Evolutionary conservation across 2,113 vertebrate species (phyloP).

Genomic region (Elanoides forficatus): DNA sequence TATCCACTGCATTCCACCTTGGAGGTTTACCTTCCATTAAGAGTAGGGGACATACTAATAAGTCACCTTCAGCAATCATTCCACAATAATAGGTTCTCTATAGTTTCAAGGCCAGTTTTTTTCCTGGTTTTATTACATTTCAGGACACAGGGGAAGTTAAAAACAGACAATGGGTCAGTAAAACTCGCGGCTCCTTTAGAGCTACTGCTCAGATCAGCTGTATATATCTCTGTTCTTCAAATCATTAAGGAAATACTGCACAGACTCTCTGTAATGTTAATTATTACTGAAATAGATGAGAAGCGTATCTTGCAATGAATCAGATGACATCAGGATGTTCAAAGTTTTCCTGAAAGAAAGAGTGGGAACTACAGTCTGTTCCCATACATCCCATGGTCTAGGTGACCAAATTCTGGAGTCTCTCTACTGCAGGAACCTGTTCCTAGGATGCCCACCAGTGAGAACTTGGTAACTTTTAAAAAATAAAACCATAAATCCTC

Average conservation of each 20-base stretch:
- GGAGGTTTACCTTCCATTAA: no score
- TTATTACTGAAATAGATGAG: background rate
- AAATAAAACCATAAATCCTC: background rate
- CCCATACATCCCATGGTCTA: background rate
- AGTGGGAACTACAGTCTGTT: accelerated
- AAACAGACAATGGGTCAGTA: background rate
- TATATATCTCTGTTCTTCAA: accelerated
- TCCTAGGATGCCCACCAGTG: background rate
- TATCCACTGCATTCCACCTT: no score
- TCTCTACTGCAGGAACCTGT: background rate
- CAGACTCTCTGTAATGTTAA: background rate
- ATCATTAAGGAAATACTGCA: background rate
- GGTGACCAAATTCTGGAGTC: background rate
- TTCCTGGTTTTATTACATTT: background rate
- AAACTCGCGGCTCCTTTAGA: background rate
- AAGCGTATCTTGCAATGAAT: background rate
- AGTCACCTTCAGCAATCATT: no score
- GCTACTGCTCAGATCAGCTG: background rate
- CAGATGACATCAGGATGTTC: background rate
- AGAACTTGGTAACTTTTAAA: background rate
- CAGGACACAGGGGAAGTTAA: background rate
- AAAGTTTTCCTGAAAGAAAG: background rate
- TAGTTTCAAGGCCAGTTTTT: background rate
- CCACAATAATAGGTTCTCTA: background rate
- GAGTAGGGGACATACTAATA: no score